Evolutionary conservation across 2,113 vertebrate genomes (phyloP).

Genomic region (Lasiurus borealis): DNA sequence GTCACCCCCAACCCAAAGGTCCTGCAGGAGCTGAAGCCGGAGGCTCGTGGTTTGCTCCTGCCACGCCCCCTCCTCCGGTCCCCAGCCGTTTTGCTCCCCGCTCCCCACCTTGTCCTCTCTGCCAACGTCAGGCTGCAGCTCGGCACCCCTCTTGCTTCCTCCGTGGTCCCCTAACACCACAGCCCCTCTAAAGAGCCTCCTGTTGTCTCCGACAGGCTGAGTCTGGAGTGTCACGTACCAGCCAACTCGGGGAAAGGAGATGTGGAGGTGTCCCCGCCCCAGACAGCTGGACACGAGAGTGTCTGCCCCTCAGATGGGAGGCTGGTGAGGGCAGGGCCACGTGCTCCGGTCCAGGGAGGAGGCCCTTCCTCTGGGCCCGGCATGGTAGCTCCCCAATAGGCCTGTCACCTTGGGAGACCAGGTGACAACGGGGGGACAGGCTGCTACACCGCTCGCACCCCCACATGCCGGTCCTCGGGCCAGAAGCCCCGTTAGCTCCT

Average conservation of each 20-base stretch:
- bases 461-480: neutral
- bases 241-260: neutral
- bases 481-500: neutral
- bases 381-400: no score
- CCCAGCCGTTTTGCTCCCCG: neutral
- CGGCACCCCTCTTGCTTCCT: neutral
- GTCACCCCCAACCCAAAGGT: neutral
- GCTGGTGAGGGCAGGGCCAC: neutral
- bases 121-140: neutral
- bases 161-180: neutral
- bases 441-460: neutral
- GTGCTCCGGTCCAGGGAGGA: no score
- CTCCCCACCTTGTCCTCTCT: neutral
- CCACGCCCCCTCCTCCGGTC: rapidly evolving
- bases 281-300: neutral
- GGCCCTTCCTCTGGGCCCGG: neutral
- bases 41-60: neutral
- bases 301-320: neutral
- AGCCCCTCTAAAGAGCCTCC: neutral
- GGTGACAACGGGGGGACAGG: neutral
- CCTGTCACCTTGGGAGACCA: no score
- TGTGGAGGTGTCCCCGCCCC: no score
- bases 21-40: neutral
- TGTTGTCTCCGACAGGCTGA: neutral
- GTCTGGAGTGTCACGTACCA: neutral